Evolutionary conservation across 64 coral and sea anemone species (phyloP).

Genomic region (Pocillopora verrucosa): DNA sequence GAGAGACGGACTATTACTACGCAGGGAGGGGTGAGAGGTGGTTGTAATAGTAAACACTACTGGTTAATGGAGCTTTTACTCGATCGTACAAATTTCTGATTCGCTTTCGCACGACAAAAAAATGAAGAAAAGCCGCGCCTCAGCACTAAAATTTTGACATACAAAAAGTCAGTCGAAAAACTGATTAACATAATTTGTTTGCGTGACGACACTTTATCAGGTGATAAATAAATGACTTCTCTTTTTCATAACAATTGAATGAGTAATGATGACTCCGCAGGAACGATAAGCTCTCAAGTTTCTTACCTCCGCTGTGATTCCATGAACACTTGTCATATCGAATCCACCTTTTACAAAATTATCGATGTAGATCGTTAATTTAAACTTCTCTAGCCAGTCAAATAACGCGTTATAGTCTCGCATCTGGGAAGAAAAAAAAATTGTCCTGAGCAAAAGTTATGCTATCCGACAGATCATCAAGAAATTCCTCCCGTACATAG

Average conservation of each 20-base stretch:
- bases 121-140: too few species aligned
- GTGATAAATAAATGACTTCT: neutral
- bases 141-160: too few species aligned
- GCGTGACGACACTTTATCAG: neutral
- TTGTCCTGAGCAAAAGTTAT: neutral
- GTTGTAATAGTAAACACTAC: too few species aligned
- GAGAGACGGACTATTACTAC: too few species aligned
- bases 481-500: too few species aligned
- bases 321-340: constrained; percentile 81
- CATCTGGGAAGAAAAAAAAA: constrained; percentile 56
- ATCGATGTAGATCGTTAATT: constrained; percentile 86
- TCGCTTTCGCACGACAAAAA: too few species aligned
- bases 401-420: constrained; percentile 84
- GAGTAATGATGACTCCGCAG: neutral
- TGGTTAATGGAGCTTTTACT: too few species aligned
- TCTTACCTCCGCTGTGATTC: constrained; percentile 86
- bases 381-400: constrained; percentile 93
- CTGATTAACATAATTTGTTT: too few species aligned
- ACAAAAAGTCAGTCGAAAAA: too few species aligned
- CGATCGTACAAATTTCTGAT: too few species aligned
- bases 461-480: neutral
- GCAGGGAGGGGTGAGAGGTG: too few species aligned
- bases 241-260: neutral
- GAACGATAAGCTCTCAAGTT: neutral
- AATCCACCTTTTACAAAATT: constrained; percentile 95